Evolutionary conservation across 2,113 vertebrate species (phyloP), one percentile per base, ranked within the genome.

Genomic region (Apodemus speciosus): DNA sequence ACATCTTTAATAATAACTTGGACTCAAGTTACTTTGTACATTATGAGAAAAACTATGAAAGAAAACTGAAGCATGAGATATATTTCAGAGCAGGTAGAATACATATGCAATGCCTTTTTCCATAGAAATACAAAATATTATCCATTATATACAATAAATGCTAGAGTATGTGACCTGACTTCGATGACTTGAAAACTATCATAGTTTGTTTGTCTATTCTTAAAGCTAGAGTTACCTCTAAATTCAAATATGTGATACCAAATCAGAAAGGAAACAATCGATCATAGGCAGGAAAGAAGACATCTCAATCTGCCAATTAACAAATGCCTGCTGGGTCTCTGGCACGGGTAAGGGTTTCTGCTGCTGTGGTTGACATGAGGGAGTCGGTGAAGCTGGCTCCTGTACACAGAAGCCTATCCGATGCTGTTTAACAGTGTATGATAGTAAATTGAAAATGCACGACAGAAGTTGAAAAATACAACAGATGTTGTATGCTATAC

Each of bases 391-490:
- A 93, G 73, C 35, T 93, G 23, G 80, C 58, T 91, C 38, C 13
- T 76, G 38, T 56, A 87, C 56, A 91, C 32, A 81, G 66, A 93
- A 53, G 35, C 15, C 76, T 71, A 80, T 43, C 88, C 60, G 35
- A 27, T 90, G 53, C 15, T 81, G 14, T 80, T n/a, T 81, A 94
- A 90, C 75, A 32, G 79, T 58, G 27, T 40, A 81, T 69, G 77
- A 92, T 60, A 88, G 40, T n/a, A 93, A 89, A 51, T 84, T 83
- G 85, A 92, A 95, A 89, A 77, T 91, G 68, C 66, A 89, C 62
- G 68, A 89, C 20, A 51, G 35, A 46, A 90, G 51, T 38, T 91
- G 11, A 77, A 93, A 96, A 90, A 79, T 87, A 72, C 38, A 92
- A 92, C 58, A 79, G 91, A 83, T 83, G 32, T 66, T 90, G 66